A percentile compares a stretch with the other conserved stretches of the same genome.
Conservation (phyloP, 1,140 invertebrate genomes). For the Varroa destructor region DNA sequence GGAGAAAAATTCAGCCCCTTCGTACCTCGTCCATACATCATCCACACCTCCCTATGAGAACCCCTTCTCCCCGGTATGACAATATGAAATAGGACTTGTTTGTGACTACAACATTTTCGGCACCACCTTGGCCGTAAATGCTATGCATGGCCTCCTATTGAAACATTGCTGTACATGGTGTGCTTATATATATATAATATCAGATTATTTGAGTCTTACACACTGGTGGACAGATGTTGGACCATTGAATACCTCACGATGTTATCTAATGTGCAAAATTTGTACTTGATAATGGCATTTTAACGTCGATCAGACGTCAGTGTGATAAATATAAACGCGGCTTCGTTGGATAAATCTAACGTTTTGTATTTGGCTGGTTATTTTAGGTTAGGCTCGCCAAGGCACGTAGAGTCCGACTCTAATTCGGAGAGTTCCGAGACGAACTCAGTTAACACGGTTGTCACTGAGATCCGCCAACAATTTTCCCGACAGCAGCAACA, state of each 20-base stretch:
- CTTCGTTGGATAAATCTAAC: background rate
- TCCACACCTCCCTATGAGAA: conserved; percentile 1
- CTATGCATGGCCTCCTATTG: no score
- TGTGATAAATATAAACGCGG: background rate
- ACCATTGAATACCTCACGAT: no score
- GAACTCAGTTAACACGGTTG: conserved; percentile 18
- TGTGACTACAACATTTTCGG: no score
- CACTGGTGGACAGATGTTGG: no score
- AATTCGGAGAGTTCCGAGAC: conserved; percentile 15
- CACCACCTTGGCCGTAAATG: no score
- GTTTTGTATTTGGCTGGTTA: background rate
- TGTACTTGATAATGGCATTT: no score
- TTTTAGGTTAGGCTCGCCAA: conserved; percentile 14
- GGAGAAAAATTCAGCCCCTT: conserved; percentile 13
- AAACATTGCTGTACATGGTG: no score
- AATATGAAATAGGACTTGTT: no score
- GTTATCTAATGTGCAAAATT: no score
- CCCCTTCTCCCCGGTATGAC: background rate
- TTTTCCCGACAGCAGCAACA: background rate
- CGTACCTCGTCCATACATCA: background rate
- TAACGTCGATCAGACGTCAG: no score
- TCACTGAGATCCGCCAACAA: conserved; percentile 17
- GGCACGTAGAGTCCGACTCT: background rate
- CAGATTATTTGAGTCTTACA: no score
- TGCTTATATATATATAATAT: no score